phyloP scores from a whole-genome alignment of 2,797 vertebrate species.

The Myioborus miniatus region DNA sequence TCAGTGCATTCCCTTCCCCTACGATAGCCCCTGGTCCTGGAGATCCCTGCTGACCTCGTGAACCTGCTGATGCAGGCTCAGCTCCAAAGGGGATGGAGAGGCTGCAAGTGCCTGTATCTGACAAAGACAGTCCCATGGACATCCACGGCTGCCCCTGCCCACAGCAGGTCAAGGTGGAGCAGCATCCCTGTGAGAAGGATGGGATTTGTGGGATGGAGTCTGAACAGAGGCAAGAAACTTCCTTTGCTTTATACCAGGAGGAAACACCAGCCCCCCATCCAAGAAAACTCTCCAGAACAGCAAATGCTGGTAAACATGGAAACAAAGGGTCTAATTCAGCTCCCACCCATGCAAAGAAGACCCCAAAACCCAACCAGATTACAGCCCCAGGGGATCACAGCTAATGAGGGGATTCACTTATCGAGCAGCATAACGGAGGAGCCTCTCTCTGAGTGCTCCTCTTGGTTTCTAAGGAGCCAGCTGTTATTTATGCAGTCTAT shows the following conservation, averaged over 20 bases:
- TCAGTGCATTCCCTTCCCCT: neutral
- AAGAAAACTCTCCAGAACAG: neutral
- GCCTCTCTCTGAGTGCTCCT: neutral
- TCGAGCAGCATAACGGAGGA: neutral
- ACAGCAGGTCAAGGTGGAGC: too few species aligned
- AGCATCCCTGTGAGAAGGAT: neutral
- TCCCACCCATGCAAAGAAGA: neutral
- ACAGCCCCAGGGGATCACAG: neutral
- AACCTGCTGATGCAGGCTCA: neutral
- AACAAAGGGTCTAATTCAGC: neutral
- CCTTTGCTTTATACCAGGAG: neutral
- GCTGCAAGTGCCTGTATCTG: neutral
- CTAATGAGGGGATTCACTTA: neutral
- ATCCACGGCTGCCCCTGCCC: neutral
- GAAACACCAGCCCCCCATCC: neutral
- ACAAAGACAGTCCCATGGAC: fast-evolving
- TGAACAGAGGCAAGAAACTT: neutral
- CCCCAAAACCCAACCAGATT: neutral
- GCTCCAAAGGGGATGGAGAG: fast-evolving
- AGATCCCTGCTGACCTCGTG: fast-evolving
- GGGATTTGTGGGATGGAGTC: neutral
- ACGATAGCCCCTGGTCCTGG: fast-evolving
- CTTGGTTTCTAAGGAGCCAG: constrained; percentile 51
- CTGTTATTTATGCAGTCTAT: constrained; percentile 57
- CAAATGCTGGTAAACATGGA: neutral